Evolutionary conservation across 2,888 invertebrate genomes (phyloP).

Genomic region (Drosophila falleni): DNA sequence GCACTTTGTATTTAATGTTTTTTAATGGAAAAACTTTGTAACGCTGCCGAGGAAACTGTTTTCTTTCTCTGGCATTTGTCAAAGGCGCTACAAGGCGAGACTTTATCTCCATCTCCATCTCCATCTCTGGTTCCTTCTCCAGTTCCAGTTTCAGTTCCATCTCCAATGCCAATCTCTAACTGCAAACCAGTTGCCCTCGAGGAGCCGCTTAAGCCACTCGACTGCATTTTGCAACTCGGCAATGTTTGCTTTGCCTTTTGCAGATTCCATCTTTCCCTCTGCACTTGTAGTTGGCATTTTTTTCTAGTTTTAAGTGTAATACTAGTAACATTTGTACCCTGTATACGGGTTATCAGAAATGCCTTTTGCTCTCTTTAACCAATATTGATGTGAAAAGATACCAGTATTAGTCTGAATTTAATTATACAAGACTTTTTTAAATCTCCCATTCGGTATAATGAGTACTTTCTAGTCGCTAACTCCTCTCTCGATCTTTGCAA

Average conservation of each 20-base stretch:
- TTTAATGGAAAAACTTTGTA: conserved; percentile 73
- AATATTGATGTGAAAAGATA: not conserved
- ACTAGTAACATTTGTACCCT: conserved; percentile 41
- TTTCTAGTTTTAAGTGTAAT: conserved; percentile 16
- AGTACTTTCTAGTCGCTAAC: not conserved
- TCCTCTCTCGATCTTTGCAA: not conserved
- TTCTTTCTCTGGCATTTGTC: conserved; percentile 59
- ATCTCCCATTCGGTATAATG: not conserved
- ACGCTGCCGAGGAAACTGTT: conserved; percentile 56
- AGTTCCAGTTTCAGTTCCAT: not conserved
- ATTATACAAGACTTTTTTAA: not conserved
- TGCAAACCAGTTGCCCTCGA: conserved; percentile 46
- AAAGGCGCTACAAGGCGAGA: conserved; percentile 51
- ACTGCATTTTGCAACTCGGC: conserved; percentile 67
- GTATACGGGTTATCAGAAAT: not conserved
- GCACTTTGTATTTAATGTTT: conserved; percentile 72
- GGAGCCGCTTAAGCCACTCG: conserved; percentile 61
- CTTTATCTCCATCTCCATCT: not conserved
- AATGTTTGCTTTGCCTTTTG: conserved; percentile 65
- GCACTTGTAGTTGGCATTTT: conserved; percentile 32
- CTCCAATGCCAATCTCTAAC: conserved; percentile 35
- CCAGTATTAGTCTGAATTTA: not conserved
- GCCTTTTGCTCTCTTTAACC: not conserved
- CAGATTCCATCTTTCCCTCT: conserved; percentile 23
- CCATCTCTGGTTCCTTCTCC: not conserved